Conservation (phyloP, 1,140 invertebrate genomes). For the Heliconius eleuchia region DNA sequence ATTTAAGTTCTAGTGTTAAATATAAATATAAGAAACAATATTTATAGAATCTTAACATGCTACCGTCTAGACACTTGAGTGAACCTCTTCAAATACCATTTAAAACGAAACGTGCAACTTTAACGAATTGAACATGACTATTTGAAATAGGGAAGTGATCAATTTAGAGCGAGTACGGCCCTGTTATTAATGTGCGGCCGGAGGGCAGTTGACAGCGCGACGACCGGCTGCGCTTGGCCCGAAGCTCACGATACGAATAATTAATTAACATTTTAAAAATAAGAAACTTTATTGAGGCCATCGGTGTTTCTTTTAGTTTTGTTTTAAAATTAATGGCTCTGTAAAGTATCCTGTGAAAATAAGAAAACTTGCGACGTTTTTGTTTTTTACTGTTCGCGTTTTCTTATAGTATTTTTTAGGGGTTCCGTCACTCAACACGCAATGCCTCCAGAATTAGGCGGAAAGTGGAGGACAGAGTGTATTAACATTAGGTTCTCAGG, state of each 20-base stretch:
- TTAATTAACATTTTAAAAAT: constrained; percentile 13
- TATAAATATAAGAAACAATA: background rate
- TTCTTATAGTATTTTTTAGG: background rate
- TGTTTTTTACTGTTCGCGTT: background rate
- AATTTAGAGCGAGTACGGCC: constrained; percentile 59
- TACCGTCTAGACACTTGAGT: background rate
- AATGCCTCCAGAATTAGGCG: background rate
- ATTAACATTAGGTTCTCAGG: too few species aligned
- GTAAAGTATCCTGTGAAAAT: background rate
- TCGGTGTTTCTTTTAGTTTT: constrained; percentile 5
- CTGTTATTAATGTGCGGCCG: constrained; percentile 61
- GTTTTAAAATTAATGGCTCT: background rate
- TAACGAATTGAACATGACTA: constrained; percentile 25
- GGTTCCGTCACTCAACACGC: background rate
- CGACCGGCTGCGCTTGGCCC: constrained; percentile 30
- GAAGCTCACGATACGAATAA: constrained; percentile 11
- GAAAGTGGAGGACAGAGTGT: too few species aligned
- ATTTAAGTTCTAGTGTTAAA: too few species aligned
- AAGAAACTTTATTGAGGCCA: constrained; percentile 4
- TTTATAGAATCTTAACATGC: background rate
- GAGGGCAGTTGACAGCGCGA: constrained; percentile 45
- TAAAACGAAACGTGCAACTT: constrained; percentile 12
- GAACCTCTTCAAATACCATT: background rate
- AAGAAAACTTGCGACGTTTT: background rate
- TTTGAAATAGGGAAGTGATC: constrained; percentile 54